These are phyloP conservation scores for Spea multiplicata DNA, from an alignment of 2,113 vertebrate species.

Conservation along the genomic window DNA sequence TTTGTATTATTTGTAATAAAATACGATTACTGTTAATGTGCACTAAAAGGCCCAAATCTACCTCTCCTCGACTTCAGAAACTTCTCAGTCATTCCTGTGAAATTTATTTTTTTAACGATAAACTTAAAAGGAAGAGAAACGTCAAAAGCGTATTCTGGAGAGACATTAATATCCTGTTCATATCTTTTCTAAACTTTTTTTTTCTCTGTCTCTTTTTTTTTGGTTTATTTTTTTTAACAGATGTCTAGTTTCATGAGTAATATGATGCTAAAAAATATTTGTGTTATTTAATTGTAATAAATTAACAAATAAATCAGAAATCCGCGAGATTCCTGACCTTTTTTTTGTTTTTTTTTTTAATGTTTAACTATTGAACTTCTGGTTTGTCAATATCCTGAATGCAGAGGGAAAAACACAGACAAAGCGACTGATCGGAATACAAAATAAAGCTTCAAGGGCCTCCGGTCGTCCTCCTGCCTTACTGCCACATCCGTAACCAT, in stretches of 20 bases:
- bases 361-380: slow-evolving; percentile 13
- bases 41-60: neutral
- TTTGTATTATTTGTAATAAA: neutral
- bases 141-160: slow-evolving; percentile 5
- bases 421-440: slow-evolving; percentile 24
- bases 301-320: slow-evolving; percentile 13
- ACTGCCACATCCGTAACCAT: slow-evolving; percentile 55
- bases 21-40: too few species aligned
- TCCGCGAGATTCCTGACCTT: slow-evolving; percentile 46
- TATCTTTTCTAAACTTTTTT: slow-evolving; percentile 7
- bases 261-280: neutral
- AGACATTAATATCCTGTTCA: slow-evolving; percentile 36
- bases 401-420: slow-evolving; percentile 32
- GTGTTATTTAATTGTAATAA: slow-evolving; percentile 46
- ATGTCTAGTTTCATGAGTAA: slow-evolving; percentile 5
- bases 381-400: slow-evolving; percentile 45
- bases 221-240: neutral
- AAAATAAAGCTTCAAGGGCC: slow-evolving; percentile 48
- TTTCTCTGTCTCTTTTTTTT: too few species aligned
- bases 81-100: slow-evolving; percentile 4
- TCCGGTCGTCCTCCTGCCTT: slow-evolving; percentile 21
- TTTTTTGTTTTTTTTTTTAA: neutral
- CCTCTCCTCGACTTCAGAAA: neutral
- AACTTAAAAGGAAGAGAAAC: neutral
- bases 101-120: slow-evolving; percentile 32